Evolutionary conservation across 2,113 vertebrate genomes (phyloP).

Genomic region (Brachypodius melanocephalos): DNA sequence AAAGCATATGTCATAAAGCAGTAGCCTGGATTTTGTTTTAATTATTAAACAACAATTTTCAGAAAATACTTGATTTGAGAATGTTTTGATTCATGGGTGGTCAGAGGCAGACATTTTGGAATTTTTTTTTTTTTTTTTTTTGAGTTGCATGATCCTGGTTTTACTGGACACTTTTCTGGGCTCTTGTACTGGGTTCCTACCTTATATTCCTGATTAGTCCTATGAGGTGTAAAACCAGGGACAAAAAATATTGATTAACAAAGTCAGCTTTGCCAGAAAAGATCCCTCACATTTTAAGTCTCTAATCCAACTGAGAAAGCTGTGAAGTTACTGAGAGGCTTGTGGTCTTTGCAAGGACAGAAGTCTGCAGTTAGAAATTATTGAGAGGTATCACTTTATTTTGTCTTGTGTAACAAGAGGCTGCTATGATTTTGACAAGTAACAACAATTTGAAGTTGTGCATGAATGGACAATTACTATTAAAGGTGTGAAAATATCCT

Average conservation of each 20-base stretch:
- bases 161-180: not conserved
- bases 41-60: not conserved
- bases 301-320: not conserved
- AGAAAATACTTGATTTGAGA: not conserved
- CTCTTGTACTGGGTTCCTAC: not conserved
- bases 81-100: not conserved
- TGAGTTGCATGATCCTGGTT: not conserved
- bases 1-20: not conserved
- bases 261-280: not conserved
- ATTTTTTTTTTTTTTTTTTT: not conserved
- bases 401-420: not conserved
- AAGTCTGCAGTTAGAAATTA: not conserved
- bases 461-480: not conserved
- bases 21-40: not conserved
- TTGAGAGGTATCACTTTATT: not conserved
- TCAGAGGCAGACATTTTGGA: not conserved
- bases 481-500: not conserved
- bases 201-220: not conserved
- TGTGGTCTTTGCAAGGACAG: not conserved
- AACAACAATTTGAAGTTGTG: not conserved
- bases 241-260: not conserved
- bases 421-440: not conserved
- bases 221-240: not conserved
- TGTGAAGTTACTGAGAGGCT: not conserved
- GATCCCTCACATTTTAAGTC: not conserved